Evolutionary conservation across 2,797 vertebrate species (phyloP).

Genomic region (Acanthornis magna): DNA sequence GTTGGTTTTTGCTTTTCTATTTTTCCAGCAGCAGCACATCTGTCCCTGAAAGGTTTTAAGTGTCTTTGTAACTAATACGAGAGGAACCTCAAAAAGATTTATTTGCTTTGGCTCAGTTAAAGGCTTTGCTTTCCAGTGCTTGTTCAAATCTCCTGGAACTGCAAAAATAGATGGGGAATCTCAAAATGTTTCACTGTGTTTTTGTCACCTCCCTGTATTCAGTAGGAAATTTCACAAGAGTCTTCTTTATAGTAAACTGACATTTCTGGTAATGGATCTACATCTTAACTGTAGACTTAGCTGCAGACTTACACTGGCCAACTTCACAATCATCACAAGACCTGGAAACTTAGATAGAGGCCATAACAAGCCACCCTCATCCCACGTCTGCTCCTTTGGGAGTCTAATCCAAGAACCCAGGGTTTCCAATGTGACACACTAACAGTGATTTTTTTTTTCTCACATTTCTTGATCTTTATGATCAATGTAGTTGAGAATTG

Average conservation of each 20-base stretch:
- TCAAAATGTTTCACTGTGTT: constrained; percentile 16
- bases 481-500: background rate
- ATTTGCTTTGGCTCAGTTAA: constrained; percentile 45
- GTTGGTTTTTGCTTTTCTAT: background rate
- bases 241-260: constrained; percentile 33
- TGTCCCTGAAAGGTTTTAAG: constrained; percentile 29
- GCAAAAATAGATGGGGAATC: constrained; percentile 36
- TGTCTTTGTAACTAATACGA: background rate
- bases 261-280: constrained; percentile 40
- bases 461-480: background rate
- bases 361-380: background rate
- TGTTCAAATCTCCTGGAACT: constrained; percentile 2
- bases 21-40: constrained; percentile 39
- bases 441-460: background rate
- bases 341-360: background rate
- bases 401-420: background rate
- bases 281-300: constrained; percentile 9
- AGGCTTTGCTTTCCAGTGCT: constrained; percentile 9
- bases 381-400: rapidly evolving
- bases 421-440: background rate
- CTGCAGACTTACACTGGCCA: constrained; percentile 6
- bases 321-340: background rate
- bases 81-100: constrained; percentile 22
- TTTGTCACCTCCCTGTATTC: constrained; percentile 30
- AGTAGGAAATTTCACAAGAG: constrained; percentile 37